Base-by-base conservation (phyloP, 2,797 vertebrate species). In the Eulemur coronatus region DNA sequence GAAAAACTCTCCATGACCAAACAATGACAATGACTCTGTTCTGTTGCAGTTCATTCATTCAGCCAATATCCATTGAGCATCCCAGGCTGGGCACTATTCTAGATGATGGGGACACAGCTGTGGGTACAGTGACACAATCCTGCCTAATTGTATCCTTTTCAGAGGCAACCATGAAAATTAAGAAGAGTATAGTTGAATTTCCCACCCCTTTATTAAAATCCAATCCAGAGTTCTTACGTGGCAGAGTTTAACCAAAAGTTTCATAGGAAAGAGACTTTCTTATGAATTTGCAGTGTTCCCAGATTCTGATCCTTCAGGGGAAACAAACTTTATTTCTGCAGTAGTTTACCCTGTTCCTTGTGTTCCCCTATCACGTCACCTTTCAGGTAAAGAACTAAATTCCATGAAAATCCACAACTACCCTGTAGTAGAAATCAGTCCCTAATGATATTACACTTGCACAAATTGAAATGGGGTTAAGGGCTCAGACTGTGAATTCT, bases 391-490 rank as follows among this genome's bases (percentile, higher is more conserved):
- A 94, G 89, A 94, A 92, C 89, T 87, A 93, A 96, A 96, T 91
- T 97, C 95, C 72, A 46, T 55, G 87, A 94, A 96, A 96, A 97
- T 48, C 82, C 95, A 79, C 63, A 63, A 86, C 86, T 95, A 87
- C 69, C 38, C 69, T 22, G 17, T 67, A 65, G 89, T 41, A 87
- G 84, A 96, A 97, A 97, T 97, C 89, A 96, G 84, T 55, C 78
- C 63, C 61, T 93, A 94, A 97, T 96, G 95, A 97, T 88, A 97
- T 96, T 97, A 98, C 81, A 90, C 73, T 95, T 95, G 96, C 95
- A 97, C 93, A 91, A 91, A 96, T 95, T 96, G 98, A 98, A 98
- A 97, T 95, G 90, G 95, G 97, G 95, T 97, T 97, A 97, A 96
- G 97, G 97, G 93, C 97, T 97, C 95, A 76, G 89, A 93, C 81